These are phyloP conservation scores for Lutjanus campechanus DNA, from an alignment of 2,797 vertebrate genomes.

Conservation along the genomic window DNA sequence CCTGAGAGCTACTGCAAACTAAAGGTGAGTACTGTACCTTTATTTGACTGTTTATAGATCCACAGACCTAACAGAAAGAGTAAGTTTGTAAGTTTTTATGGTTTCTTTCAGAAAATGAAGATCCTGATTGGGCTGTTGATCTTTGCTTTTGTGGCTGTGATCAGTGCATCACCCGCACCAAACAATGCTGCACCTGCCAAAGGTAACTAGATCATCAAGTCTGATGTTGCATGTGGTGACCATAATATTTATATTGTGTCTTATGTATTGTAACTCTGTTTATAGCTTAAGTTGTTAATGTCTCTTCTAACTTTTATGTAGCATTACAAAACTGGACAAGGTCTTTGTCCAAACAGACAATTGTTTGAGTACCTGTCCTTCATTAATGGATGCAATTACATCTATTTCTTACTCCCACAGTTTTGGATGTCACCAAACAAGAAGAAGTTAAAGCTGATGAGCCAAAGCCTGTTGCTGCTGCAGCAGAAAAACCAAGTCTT, in stretches of 20 bases:
- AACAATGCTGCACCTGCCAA: not conserved
- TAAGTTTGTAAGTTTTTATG: not conserved
- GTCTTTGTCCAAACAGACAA: not conserved
- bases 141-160: slow-evolving; percentile 16
- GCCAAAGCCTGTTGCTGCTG: not conserved
- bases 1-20: not conserved
- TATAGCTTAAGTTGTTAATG: not conserved
- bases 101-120: slow-evolving; percentile 50
- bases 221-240: not conserved
- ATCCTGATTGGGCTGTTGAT: slow-evolving; percentile 4
- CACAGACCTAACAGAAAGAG: not conserved
- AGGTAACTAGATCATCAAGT: slow-evolving; percentile 9
- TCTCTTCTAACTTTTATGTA: not conserved
- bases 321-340: not conserved
- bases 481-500: too few relatives aligned
- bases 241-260: not conserved
- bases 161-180: not conserved
- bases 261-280: not conserved
- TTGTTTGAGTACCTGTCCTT: not conserved
- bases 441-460: not conserved
- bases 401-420: not conserved
- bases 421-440: not conserved
- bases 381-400: not conserved
- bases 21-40: slow-evolving; percentile 8
- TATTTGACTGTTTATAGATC: not conserved